Percentiles rank a stretch among this genome's conserved stretches.
phyloP scores from a whole-genome alignment of 2,797 vertebrate species.

The Benthosema pterotum region DNA sequence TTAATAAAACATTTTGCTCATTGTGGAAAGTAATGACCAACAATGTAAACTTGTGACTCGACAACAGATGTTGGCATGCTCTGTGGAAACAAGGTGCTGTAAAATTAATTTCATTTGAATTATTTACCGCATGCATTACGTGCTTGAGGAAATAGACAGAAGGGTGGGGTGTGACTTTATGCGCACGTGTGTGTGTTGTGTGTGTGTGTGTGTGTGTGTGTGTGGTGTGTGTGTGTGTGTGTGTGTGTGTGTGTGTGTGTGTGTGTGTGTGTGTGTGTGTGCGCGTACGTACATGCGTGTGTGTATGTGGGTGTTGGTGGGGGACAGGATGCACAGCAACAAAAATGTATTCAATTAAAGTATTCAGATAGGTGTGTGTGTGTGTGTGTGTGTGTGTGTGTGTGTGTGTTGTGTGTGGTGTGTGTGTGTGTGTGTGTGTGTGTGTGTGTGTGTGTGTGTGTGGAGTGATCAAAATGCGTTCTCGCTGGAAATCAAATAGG shows the following conservation, averaged over 20 bases:
- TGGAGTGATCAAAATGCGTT: conserved; percentile 84
- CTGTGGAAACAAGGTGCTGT: conserved; percentile 82
- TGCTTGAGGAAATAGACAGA: conserved; percentile 83
- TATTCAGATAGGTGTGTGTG: conserved; percentile 69
- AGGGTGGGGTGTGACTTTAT: conserved; percentile 9
- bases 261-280: background rate
- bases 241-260: background rate
- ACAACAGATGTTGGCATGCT: conserved; percentile 87
- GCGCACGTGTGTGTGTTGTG: background rate
- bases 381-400: too few species aligned
- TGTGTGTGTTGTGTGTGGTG: too few species aligned
- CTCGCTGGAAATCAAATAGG: conserved; percentile 79
- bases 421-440: too few species aligned
- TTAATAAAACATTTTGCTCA: conserved; percentile 88
- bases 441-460: conserved; percentile 36
- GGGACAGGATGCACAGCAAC: conserved; percentile 62
- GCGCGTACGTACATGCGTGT: too few species aligned
- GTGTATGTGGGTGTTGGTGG: conserved; percentile 1
- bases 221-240: background rate
- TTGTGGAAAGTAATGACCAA: conserved; percentile 89
- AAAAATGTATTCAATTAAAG: conserved; percentile 83
- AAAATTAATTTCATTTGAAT: conserved; percentile 87
- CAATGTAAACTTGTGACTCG: conserved; percentile 84
- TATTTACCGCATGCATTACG: conserved; percentile 88
- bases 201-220: background rate